A percentile compares a stretch with the other conserved stretches of the same genome.
Conservation (phyloP, 2,113 vertebrate species). For the Podarcis cretensis region DNA sequence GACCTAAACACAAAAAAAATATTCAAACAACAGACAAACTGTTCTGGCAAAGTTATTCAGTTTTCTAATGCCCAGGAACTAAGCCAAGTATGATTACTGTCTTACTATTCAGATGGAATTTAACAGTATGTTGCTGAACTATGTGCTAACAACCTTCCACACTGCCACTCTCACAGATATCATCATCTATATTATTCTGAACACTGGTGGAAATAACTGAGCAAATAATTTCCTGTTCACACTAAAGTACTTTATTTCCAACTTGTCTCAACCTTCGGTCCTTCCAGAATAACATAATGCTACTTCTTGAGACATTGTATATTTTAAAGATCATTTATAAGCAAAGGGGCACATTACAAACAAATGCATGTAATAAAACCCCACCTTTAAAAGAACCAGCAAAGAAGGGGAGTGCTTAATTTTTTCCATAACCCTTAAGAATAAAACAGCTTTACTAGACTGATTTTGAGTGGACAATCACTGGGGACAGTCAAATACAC, state of each 20-base stretch:
- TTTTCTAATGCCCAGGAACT: accelerated
- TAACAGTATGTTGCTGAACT: not conserved
- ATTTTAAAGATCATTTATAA: not conserved
- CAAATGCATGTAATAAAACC: not conserved
- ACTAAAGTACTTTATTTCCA: not conserved
- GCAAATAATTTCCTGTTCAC: not conserved
- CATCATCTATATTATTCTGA: too few relatives aligned
- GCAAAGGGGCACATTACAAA: not conserved
- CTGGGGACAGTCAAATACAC: not conserved
- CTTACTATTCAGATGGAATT: not conserved
- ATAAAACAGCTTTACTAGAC: not conserved
- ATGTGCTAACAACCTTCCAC: not conserved
- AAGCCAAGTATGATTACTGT: not conserved
- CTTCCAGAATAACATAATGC: not conserved
- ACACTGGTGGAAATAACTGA: accelerated
- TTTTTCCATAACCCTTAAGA: not conserved
- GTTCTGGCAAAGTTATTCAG: not conserved
- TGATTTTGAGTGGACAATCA: not conserved
- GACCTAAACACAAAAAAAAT: not conserved
- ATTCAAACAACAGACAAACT: not conserved
- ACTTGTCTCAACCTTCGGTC: not conserved
- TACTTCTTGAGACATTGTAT: not conserved
- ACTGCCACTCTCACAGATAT: not conserved
- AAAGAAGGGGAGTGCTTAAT: not conserved
- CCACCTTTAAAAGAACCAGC: not conserved